Percentiles rank a stretch among this genome's conserved stretches.
Conservation (phyloP, 2,888 invertebrate species). For the Leptinotarsa tumamoca region DNA sequence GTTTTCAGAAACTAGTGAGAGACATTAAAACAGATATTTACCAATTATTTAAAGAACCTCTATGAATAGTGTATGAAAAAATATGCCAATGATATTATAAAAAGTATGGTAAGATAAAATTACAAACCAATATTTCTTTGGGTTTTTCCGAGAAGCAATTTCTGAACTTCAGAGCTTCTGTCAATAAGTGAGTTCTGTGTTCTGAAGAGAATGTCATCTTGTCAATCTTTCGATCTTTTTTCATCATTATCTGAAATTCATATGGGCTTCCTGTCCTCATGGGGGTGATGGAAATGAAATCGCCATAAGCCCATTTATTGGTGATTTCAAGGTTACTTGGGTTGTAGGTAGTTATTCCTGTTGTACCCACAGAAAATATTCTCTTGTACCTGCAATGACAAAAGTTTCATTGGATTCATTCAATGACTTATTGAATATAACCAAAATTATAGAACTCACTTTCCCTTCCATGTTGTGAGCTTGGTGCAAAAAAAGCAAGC, state of each 20-base stretch:
- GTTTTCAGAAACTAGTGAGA: too few species aligned
- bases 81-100: too few species aligned
- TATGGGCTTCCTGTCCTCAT: slow-evolving; percentile 69
- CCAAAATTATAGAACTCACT: slow-evolving; percentile 70
- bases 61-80: too few species aligned
- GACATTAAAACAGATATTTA: too few species aligned
- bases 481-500: slow-evolving; percentile 97
- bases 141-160: slow-evolving; percentile 85
- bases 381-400: slow-evolving; percentile 82
- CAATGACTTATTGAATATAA: neutral
- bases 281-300: slow-evolving; percentile 59
- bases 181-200: slow-evolving; percentile 90
- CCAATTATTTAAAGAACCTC: too few species aligned
- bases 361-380: slow-evolving; percentile 95
- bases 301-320: slow-evolving; percentile 85
- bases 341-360: slow-evolving; percentile 97
- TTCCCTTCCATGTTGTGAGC: slow-evolving; percentile 98
- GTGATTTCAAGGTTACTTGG: slow-evolving; percentile 91
- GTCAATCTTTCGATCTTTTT: slow-evolving; percentile 91
- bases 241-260: slow-evolving; percentile 86
- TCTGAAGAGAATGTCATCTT: slow-evolving; percentile 97
- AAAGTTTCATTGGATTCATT: neutral
- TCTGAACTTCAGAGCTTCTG: slow-evolving; percentile 87
- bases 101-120: neutral
- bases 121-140: slow-evolving; percentile 80